Evolutionary conservation across 2,888 invertebrate genomes (phyloP).

Genomic region (Eupeodes latifasciatus): DNA sequence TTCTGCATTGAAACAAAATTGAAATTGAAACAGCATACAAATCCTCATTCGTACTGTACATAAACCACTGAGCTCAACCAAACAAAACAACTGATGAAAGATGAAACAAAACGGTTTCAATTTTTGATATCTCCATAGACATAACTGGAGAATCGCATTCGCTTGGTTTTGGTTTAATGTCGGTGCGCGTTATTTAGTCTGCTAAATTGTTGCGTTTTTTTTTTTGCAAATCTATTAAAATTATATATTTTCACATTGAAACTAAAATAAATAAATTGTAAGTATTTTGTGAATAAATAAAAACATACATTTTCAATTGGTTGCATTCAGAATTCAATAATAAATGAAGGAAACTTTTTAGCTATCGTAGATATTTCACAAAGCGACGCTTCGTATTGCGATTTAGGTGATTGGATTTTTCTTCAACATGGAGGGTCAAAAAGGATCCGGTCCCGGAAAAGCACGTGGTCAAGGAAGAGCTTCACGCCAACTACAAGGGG

Average conservation of each 20-base stretch:
- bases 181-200: background rate
- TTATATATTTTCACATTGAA: background rate
- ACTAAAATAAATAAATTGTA: background rate
- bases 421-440: constrained; percentile 72
- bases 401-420: background rate
- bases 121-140: background rate
- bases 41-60: constrained; percentile 7
- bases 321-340: background rate
- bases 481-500: constrained; percentile 48
- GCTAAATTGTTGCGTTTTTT: constrained; percentile 22
- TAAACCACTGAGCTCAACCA: background rate
- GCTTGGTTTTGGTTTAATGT: background rate
- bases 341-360: constrained; percentile 6
- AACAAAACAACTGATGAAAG: constrained; percentile 19
- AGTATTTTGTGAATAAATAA: background rate
- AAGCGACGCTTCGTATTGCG: constrained; percentile 18
- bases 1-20: background rate
- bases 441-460: constrained; percentile 73
- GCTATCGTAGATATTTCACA: background rate
- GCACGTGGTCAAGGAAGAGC: constrained; percentile 78
- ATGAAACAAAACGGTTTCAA: constrained; percentile 33
- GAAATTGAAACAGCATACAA: background rate
- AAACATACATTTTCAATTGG: background rate
- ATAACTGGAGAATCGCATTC: background rate
- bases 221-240: background rate